Conservation (phyloP, 2,113 vertebrate genomes). For the Phocoena sinus region DNA sequence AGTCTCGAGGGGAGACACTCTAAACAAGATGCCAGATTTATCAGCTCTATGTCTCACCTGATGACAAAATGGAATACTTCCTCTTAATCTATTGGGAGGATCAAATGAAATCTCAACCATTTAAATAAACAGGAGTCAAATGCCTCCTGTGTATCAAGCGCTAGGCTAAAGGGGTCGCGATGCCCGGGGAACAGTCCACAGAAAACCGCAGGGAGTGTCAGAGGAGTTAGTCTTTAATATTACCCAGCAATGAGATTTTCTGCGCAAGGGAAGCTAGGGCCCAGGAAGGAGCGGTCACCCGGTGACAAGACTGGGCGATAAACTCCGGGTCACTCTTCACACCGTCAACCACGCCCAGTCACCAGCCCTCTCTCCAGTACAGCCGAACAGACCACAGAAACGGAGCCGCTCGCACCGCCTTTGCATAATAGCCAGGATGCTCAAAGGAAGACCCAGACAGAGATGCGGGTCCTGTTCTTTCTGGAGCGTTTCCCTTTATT, state of each 20-base stretch:
- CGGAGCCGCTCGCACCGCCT: neutral
- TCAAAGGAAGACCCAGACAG: neutral
- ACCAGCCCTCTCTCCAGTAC: neutral
- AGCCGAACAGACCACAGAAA: neutral
- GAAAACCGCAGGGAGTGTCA: neutral
- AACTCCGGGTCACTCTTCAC: neutral
- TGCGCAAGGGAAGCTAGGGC: neutral
- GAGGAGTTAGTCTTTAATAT: neutral
- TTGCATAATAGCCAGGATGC: neutral
- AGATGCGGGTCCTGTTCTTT: neutral
- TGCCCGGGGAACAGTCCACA: rapidly evolving
- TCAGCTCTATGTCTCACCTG: neutral
- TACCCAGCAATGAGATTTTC: neutral
- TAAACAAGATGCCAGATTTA: neutral
- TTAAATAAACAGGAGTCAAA: neutral
- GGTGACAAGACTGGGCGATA: neutral
- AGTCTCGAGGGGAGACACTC: neutral
- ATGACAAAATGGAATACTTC: neutral
- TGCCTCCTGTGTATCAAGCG: too few relatives aligned
- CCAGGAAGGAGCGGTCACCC: neutral
- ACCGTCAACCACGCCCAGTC: too few relatives aligned
- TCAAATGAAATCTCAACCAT: neutral
- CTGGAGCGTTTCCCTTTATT: too few relatives aligned
- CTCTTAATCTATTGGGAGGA: neutral
- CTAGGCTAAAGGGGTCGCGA: neutral